Evolutionary conservation across 2,888 invertebrate genomes (phyloP).

Genomic region (Zygaena filipendulae): DNA sequence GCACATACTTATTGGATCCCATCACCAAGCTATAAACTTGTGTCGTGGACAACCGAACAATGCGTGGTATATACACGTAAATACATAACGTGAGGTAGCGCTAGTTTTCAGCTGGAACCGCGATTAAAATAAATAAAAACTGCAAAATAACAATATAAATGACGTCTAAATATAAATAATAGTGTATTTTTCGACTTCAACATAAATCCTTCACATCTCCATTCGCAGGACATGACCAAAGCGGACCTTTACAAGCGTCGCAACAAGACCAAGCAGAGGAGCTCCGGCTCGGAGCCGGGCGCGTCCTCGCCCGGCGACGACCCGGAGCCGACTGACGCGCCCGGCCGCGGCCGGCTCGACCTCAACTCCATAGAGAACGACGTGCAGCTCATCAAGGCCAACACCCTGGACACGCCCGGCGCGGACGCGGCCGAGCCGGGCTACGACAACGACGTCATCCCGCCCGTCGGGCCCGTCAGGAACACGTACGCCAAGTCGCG

Average conservation of each 20-base stretch:
- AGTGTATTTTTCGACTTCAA: neutral
- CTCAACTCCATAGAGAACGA: constrained; percentile 54
- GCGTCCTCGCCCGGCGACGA: constrained; percentile 23
- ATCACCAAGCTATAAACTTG: no score
- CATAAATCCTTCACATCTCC: neutral
- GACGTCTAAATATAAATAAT: no score
- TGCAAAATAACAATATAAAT: no score
- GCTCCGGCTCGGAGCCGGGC: constrained; percentile 34
- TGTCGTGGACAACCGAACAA: no score
- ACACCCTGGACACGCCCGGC: constrained; percentile 41
- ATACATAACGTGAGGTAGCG: no score
- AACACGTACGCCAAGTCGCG: constrained; percentile 51
- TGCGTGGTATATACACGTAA: no score
- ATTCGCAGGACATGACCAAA: constrained; percentile 55
- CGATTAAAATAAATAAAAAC: no score
- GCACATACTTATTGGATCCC: no score
- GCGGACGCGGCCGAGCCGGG: constrained; percentile 29
- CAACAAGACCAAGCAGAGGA: constrained; percentile 46
- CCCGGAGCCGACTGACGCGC: constrained; percentile 22
- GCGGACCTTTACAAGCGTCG: constrained; percentile 57
- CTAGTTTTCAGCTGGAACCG: no score
- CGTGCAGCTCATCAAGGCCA: constrained; percentile 48
- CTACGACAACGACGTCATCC: constrained; percentile 41
- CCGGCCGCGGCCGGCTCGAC: constrained; percentile 40
- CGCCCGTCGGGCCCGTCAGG: constrained; percentile 47